Evolutionary conservation across 2,113 vertebrate species (phyloP).

Genomic region (Corydoras maculifer): DNA sequence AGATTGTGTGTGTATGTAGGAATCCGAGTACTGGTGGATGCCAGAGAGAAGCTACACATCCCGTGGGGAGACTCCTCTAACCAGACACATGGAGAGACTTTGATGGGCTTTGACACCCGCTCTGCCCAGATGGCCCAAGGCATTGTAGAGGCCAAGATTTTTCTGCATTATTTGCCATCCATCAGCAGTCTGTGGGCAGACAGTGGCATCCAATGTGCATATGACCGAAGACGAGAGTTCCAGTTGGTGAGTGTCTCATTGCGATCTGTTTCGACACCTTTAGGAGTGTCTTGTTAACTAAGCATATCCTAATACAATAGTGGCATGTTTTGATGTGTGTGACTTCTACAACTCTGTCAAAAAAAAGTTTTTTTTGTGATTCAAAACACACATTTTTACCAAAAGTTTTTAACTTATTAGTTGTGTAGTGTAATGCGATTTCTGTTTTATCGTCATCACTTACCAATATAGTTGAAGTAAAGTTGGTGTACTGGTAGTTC

Average conservation of each 20-base stretch:
- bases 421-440: too few species aligned
- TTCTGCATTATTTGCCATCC: conserved; percentile 76
- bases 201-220: conserved; percentile 87
- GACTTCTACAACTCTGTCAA: too few species aligned
- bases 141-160: conserved; percentile 78
- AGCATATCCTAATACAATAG: too few species aligned
- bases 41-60: conserved; percentile 95
- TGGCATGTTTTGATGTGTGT: too few species aligned
- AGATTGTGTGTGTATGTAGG: conserved; percentile 58
- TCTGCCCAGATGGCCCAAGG: conserved; percentile 73
- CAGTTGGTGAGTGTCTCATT: conserved; percentile 78
- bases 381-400: too few species aligned
- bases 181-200: conserved; percentile 83
- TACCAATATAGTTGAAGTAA: too few species aligned
- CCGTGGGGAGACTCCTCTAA: conserved; percentile 86
- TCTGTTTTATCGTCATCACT: too few species aligned
- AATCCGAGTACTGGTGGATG: conserved; percentile 89
- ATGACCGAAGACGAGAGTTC: conserved; percentile 90
- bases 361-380: too few species aligned
- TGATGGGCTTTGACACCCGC: conserved; percentile 92
- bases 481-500: too few species aligned
- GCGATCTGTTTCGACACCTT: too few species aligned
- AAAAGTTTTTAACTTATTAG: too few species aligned
- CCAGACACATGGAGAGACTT: conserved; percentile 72
- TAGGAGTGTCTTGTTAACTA: too few species aligned